phyloP scores from a whole-genome alignment of 2,797 vertebrate species.

The Chromobotia macracanthus region DNA sequence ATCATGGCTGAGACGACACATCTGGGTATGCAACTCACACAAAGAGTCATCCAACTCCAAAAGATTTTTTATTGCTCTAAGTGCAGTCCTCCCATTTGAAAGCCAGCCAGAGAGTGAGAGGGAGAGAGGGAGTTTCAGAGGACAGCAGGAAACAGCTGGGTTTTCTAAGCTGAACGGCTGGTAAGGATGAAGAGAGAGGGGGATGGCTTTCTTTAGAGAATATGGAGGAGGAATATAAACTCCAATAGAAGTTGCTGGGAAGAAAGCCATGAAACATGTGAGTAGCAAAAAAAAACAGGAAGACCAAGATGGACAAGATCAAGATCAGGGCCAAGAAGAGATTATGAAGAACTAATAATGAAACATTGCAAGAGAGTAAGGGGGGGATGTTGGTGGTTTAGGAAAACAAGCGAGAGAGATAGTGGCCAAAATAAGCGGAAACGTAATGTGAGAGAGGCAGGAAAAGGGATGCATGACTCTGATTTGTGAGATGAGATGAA shows the following conservation, averaged over 20 bases:
- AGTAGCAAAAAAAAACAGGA: conserved; percentile 50
- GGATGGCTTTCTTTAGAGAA: conserved; percentile 77
- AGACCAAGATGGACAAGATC: conserved; percentile 52
- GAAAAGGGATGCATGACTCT: conserved; percentile 65
- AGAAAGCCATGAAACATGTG: conserved; percentile 61
- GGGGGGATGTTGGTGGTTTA: conserved; percentile 70
- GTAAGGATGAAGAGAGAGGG: conserved; percentile 60
- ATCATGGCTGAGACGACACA: conserved; percentile 79
- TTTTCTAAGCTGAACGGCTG: conserved; percentile 67
- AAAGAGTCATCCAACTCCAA: conserved; percentile 76
- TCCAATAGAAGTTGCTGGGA: conserved; percentile 74
- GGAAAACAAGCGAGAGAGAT: conserved; percentile 79
- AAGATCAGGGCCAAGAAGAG: conserved; percentile 67
- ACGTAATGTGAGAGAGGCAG: conserved; percentile 55
- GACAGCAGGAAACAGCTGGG: conserved; percentile 90
- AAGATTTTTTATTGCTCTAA: conserved; percentile 79
- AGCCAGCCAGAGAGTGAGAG: conserved; percentile 59
- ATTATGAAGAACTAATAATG: conserved; percentile 83
- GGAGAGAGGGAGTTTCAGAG: conserved; percentile 61
- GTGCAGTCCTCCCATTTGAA: conserved; percentile 75
- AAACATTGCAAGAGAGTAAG: conserved; percentile 68
- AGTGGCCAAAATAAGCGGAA: conserved; percentile 62
- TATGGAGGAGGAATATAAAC: conserved; percentile 75
- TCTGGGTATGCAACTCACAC: conserved; percentile 79
- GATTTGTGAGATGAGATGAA: conserved; percentile 63